phyloP scores from a whole-genome alignment of 1,140 invertebrate genomes.

The Drosophila tani region DNA sequence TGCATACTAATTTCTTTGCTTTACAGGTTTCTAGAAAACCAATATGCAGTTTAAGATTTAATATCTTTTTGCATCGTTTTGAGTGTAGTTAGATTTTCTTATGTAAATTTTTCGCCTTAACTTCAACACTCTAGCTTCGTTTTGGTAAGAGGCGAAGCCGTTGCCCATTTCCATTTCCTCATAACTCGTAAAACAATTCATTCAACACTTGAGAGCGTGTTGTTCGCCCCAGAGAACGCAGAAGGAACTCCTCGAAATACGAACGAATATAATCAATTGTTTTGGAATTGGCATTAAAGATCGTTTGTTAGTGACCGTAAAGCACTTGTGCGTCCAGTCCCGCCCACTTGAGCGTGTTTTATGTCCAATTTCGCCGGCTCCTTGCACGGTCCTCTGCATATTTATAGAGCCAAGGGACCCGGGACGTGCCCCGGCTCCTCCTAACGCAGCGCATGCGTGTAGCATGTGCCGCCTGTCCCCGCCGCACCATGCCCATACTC shows the following conservation, averaged over 20 bases:
- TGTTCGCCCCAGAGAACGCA: conserved; percentile 13
- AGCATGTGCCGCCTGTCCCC: conserved; percentile 70
- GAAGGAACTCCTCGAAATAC: conserved; percentile 32
- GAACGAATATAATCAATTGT: conserved; percentile 68
- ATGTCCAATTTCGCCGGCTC: conserved; percentile 77
- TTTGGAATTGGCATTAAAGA: conserved; percentile 81
- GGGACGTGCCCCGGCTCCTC: conserved; percentile 55
- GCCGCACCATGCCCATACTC: conserved; percentile 17
- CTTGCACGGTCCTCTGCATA: conserved; percentile 73
- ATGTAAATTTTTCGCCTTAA: conserved; percentile 1
- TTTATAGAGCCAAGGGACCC: conserved; percentile 70
- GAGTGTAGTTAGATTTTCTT: conserved; percentile 1
- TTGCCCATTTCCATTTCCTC: conserved; percentile 59
- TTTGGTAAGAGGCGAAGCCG: conserved; percentile 6
- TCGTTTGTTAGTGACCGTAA: conserved; percentile 76
- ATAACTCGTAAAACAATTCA: conserved; percentile 82
- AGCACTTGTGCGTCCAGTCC: conserved; percentile 70
- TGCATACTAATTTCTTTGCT: too few species aligned
- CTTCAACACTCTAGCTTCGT: background rate
- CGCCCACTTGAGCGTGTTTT: conserved; percentile 81
- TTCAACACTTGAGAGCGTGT: conserved; percentile 51
- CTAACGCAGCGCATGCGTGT: conserved; percentile 75
- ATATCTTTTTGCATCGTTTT: background rate
- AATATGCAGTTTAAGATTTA: background rate
- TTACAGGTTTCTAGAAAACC: background rate